Evolutionary conservation across 2,888 invertebrate genomes (phyloP), one percentile per base, ranked within the genome.

Genomic region (Tethea ocularis): DNA sequence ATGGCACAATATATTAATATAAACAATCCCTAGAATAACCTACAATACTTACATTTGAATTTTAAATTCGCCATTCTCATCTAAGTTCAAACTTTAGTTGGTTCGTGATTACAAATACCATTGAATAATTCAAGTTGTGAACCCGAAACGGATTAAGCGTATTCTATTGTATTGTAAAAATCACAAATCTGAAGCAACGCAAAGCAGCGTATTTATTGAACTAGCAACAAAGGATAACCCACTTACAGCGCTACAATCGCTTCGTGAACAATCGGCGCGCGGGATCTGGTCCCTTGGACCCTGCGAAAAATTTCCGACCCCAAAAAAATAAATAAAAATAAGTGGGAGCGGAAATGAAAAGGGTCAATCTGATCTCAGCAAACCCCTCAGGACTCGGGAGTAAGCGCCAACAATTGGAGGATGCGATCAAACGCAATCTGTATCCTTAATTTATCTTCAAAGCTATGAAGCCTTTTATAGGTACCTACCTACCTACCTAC

Each of bases 281-380:
- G 38, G 38, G n/a, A 1, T 38, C 38, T 5, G 23, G 46, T 23
- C 56, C 54, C 54, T 54, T 26, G 26, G 46, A 24, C 41, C 46
- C 56, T n/a, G 51, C 26, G 56, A 22, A 62, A 67, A 77, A 74
- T 76, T 72, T 74, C 73, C n/a, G n/a, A 71, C 76, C 71, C 77
- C 76, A 69, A 67, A 73, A 68, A 77, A 72, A 78, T 75, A 78
- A 79, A 84, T 79, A 82, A 76, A 76, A 82, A 77, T 78, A 74
- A 78, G 73, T 67, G 66, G 67, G 66, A 73, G 61, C 75, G 81
- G 76, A 78, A 79, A 75, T 77, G 77, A 78, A 79, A 82, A 80
- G 87, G 85, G 85, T 82, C 83, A 78, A 82, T 77, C 68, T 70
- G 77, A 78, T 77, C 71, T 74, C 63, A 61, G 63, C 64, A 69